Evolutionary conservation across 2,888 invertebrate genomes (phyloP).

Genomic region (Dryobotodes eremita): DNA sequence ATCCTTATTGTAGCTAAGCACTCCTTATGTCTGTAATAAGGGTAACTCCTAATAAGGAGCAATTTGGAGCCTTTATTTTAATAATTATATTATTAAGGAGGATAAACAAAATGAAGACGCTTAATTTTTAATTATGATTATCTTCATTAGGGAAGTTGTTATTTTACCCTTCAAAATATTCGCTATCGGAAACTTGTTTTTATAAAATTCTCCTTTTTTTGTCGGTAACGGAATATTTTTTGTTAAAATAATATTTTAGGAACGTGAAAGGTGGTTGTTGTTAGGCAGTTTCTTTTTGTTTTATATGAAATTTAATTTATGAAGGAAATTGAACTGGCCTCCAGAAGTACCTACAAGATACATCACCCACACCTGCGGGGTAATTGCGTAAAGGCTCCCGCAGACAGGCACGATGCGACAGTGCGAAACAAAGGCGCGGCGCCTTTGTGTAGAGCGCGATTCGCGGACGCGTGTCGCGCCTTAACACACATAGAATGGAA

Average conservation of each 20-base stretch:
- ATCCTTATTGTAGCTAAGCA: conserved; percentile 29
- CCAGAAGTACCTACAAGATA: no score
- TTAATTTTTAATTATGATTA: conserved; percentile 65
- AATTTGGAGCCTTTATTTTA: conserved; percentile 56
- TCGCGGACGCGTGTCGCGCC: no score
- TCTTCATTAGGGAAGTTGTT: conserved; percentile 57
- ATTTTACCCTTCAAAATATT: conserved; percentile 52
- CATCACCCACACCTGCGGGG: no score
- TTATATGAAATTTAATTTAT: neutral
- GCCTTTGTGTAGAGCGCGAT: no score
- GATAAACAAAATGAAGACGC: conserved; percentile 50
- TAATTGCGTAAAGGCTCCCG: no score
- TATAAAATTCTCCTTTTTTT: conserved; percentile 19
- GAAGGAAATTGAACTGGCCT: neutral
- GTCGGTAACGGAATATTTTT: conserved; percentile 37
- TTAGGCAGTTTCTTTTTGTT: neutral
- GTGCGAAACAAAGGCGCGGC: no score
- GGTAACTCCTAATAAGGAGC: conserved; percentile 52
- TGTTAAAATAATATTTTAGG: conserved; percentile 27
- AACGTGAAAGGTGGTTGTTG: neutral
- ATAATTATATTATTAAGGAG: conserved; percentile 39
- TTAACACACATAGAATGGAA: no score
- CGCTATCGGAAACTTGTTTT: conserved; percentile 29
- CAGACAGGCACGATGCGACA: no score
- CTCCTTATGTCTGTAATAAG: conserved; percentile 29